Base-by-base conservation (phyloP, 2,797 vertebrate species). In the Enteromius unitaeniatus region DNA sequence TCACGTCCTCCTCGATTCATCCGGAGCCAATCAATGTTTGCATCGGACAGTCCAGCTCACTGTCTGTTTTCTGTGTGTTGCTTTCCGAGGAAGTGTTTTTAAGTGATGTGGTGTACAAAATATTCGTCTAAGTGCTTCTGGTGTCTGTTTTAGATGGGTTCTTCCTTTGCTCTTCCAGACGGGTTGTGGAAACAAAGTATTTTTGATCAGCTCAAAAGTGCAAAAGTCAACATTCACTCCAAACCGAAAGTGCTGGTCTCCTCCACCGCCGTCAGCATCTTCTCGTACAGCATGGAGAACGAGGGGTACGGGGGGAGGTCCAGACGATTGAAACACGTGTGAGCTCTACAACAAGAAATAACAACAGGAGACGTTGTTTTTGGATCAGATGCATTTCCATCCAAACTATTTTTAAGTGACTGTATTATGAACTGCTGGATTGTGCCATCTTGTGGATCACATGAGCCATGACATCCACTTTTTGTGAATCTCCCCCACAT, bases 201-300 rank as follows among this genome's bases (percentile, higher is more conserved):
- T 23, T 79, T 26, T 34, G 49, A 42, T 69, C 58, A 9, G 64
- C 49, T 23, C 73, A 53, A 45, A 45, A 69, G 74, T 58, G 82
- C 37, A 42, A 8, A 51, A 13, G 21, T 76, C 14, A 34, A 60
- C 85, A 68, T 83, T 96, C 91, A 99, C 93, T 99, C 98, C 87
- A 99, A 93, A 91, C 98, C 98, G 78, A 99, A 99, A 28, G 98
- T 99, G 94, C 98, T 99, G 5, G 97, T 99, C 87, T 99, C 98
- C 93, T 99, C 98, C 1, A 99, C 98, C 3, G 98, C 98, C 8
- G 97, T 99, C 89, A 99, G 93, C 93, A 99, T 94, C 92, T 99
- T 99, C 93, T 99, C 98, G 34, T 97, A 99, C 68, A 99, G 93
- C 98, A 99, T 99, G 90, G 97, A 97, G 94, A 98, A 99, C 65